A percentile compares a stretch with the other conserved stretches of the same genome.
Evolutionary conservation across 2,888 invertebrate genomes (phyloP).

Genomic region (Philhelius pedissequus): DNA sequence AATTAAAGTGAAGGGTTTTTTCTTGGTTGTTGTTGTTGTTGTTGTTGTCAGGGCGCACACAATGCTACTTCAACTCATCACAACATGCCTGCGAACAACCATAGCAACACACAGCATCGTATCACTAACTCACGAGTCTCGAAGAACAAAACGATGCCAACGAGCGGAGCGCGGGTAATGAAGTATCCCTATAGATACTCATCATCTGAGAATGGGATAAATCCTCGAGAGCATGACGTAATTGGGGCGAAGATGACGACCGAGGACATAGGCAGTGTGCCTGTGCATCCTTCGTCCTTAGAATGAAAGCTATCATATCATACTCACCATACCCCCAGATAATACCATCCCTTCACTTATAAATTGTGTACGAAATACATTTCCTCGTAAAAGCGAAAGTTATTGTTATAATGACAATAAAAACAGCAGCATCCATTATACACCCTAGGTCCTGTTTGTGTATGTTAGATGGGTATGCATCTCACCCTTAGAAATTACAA

Average conservation of each 20-base stretch:
- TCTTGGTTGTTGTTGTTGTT: neutral
- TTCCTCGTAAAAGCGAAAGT: slow-evolving; percentile 48
- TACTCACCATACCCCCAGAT: no score
- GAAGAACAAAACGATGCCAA: slow-evolving; percentile 1
- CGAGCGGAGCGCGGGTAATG: slow-evolving; percentile 36
- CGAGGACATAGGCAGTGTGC: neutral
- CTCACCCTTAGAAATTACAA: neutral
- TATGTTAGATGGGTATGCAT: neutral
- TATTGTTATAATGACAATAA: slow-evolving; percentile 63
- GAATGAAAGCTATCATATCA: neutral
- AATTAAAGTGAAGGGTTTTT: slow-evolving; percentile 66
- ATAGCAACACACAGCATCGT: slow-evolving; percentile 14
- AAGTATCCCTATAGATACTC: slow-evolving; percentile 5
- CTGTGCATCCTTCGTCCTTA: neutral
- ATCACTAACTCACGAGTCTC: neutral
- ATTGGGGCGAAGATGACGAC: slow-evolving; percentile 7
- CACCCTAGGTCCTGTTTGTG: neutral
- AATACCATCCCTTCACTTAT: no score
- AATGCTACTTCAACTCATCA: slow-evolving; percentile 57
- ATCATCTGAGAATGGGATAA: neutral
- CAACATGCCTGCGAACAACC: slow-evolving; percentile 52
- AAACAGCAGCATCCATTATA: slow-evolving; percentile 48
- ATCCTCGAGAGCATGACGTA: slow-evolving; percentile 30
- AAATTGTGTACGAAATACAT: slow-evolving; percentile 2
- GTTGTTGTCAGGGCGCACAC: neutral